Conservation (phyloP, 2,797 vertebrate species). For the Pangasius krempfi region DNA sequence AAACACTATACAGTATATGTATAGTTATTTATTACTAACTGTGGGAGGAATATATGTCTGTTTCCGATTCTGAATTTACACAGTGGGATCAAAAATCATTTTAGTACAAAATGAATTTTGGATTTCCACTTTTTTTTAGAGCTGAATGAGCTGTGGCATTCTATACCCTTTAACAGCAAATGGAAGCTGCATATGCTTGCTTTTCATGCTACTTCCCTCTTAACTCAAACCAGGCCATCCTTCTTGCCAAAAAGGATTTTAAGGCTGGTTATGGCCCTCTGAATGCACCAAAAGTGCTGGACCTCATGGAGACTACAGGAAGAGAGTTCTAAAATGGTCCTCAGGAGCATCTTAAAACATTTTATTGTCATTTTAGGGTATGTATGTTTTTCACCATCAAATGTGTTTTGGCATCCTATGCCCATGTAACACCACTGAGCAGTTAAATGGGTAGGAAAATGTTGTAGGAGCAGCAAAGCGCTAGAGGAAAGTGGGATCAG, state of each 20-base stretch:
- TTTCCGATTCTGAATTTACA: conserved; percentile 25
- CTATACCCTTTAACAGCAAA: conserved; percentile 60
- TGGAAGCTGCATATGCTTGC: conserved; percentile 65
- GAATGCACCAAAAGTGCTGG: conserved; percentile 58
- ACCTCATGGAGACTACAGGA: conserved; percentile 73
- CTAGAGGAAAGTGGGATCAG: conserved; percentile 2
- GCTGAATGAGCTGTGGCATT: conserved; percentile 58
- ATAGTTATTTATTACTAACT: too few relatives aligned
- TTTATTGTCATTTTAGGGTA: conserved; percentile 74
- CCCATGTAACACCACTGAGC: conserved; percentile 65
- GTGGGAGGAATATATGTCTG: neutral
- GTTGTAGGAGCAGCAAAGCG: conserved; percentile 62
- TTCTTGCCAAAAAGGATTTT: conserved; percentile 59
- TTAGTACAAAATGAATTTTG: conserved; percentile 11
- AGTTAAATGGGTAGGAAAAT: conserved; percentile 68
- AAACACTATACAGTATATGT: neutral
- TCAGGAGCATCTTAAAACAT: conserved; percentile 74
- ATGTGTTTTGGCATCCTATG: conserved; percentile 69
- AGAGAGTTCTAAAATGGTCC: conserved; percentile 72
- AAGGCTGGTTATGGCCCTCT: conserved; percentile 68
- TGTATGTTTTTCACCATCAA: conserved; percentile 61
- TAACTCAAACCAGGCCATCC: conserved; percentile 73
- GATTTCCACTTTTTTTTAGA: conserved; percentile 3
- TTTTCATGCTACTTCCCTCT: conserved; percentile 69
- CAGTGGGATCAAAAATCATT: conserved; percentile 19